A percentile compares a stretch with the other conserved stretches of the same genome.
Conservation (phyloP, 1,140 invertebrate genomes). For the Orius laevigatus region DNA sequence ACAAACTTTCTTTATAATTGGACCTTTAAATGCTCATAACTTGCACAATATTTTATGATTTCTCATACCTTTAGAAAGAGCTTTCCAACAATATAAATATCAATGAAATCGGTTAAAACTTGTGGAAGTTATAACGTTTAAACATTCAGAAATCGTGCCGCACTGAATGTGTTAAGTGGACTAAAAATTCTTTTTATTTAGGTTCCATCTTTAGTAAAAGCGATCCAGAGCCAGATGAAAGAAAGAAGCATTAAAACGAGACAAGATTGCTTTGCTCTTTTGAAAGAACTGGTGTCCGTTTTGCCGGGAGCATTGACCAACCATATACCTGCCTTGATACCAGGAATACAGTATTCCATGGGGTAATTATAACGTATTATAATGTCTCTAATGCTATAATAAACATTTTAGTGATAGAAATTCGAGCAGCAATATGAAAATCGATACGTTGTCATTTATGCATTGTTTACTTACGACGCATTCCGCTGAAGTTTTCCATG, state of each 20-base stretch:
- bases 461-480: slow-evolving; percentile 75
- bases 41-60: no score
- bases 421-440: slow-evolving; percentile 96
- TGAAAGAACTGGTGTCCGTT: slow-evolving; percentile 80
- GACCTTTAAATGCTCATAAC: neutral
- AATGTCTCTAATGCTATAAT: no score
- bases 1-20: neutral
- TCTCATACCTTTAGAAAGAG: no score
- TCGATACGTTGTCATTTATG: slow-evolving; percentile 87
- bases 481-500: slow-evolving; percentile 56
- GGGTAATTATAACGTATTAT: slow-evolving; percentile 30
- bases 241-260: slow-evolving; percentile 88
- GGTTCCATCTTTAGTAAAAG: slow-evolving; percentile 65
- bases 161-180: no score
- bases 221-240: slow-evolving; percentile 77
- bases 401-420: slow-evolving; percentile 59
- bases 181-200: slow-evolving; percentile 21
- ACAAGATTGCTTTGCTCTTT: slow-evolving; percentile 76
- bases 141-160: no score
- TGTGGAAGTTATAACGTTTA: no score
- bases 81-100: no score
- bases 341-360: slow-evolving; percentile 80
- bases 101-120: no score
- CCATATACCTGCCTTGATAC: slow-evolving; percentile 70
- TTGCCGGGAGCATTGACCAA: slow-evolving; percentile 74